phyloP scores from a whole-genome alignment of 92 coral and sea anemone genomes.

The Zoanthus solanderi region DNA sequence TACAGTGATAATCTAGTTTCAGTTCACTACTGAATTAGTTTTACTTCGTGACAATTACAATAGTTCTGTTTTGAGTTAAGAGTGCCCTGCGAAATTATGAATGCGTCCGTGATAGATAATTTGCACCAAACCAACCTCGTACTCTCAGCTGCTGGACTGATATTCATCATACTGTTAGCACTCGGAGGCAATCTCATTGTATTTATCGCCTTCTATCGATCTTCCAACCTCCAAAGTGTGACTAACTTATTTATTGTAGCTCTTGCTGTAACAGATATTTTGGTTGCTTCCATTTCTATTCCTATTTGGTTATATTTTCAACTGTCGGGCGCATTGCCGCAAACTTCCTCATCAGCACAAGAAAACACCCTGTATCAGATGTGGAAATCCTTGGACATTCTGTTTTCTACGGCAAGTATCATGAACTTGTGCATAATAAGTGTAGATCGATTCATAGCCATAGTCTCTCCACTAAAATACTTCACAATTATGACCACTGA shows the following conservation, averaged over 20 bases:
- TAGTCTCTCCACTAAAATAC: slow-evolving; percentile 74
- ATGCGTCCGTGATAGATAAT: neutral
- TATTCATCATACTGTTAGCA: slow-evolving; percentile 65
- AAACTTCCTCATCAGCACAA: slow-evolving; percentile 8
- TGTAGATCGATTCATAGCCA: slow-evolving; percentile 76
- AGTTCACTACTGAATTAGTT: neutral
- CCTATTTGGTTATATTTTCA: slow-evolving; percentile 85
- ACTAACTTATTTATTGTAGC: slow-evolving; percentile 83
- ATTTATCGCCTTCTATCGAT: slow-evolving; percentile 82
- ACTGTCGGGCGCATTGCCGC: slow-evolving; percentile 60
- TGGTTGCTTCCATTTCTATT: slow-evolving; percentile 78
- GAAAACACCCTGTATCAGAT: slow-evolving; percentile 40
- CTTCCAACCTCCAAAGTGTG: slow-evolving; percentile 77
- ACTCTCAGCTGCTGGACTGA: slow-evolving; percentile 58
- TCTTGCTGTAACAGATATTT: slow-evolving; percentile 79
- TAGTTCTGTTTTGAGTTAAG: neutral
- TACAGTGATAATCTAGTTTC: neutral
- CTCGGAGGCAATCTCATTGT: slow-evolving; percentile 74
- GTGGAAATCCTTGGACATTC: slow-evolving; percentile 77
- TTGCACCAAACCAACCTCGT: slow-evolving; percentile 40
- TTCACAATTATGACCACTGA: slow-evolving; percentile 71
- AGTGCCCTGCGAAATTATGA: neutral
- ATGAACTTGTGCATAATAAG: slow-evolving; percentile 90
- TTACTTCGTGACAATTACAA: neutral
- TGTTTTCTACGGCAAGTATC: slow-evolving; percentile 93